Evolutionary conservation across 2,113 vertebrate genomes (phyloP), one percentile per base, ranked within the genome.

Genomic region (Phyllopteryx taeniolatus): DNA sequence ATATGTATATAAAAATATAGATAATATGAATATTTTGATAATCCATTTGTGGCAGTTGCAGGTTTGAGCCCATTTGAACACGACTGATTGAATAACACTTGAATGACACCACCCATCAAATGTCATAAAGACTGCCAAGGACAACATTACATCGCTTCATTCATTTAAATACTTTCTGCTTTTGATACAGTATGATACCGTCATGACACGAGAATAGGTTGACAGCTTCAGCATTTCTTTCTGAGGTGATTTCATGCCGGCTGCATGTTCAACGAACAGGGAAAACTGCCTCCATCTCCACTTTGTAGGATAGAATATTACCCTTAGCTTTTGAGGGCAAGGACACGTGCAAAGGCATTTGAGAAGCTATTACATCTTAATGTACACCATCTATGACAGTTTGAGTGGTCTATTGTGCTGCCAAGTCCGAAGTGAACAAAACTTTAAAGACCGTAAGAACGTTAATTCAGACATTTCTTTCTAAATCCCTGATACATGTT

Each of bases 201-300:
- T 49, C 71, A 20, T 53, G 71, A 76, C 51, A 56, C 5, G 20
- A 27, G 63, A 70, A 64, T 7, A 67, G 57, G 68, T 71, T 72
- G 79, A 77, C 77, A 79, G 72, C 69, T 75, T 68, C 47, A 68
- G 51, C 70, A 64, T 77, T 82, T 84, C 80, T 73, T 77, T 86
- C 71, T 75, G 74, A 73, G 68, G 75, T 85, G 81, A 88, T 89
- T 88, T 90, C 90, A 90, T 84, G 84, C 83, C 78, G 73, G 70
- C 75, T 86, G 87, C 79, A 74, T 88, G 86, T 85, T 86, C 89
- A 89, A 83, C 73, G 72, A 84, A 87, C 83, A 83, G 81, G 82
- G 83, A 86, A 80, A 82, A 47, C 70, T 69, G 49, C 83, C 66
- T 4, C 68, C 80, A 80, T 75, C 60, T 87, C 72, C 78, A 79